Percentiles rank a stretch among this genome's conserved stretches.
phyloP scores from a whole-genome alignment of 2,797 vertebrate species.

The Argyrosomus regius region DNA sequence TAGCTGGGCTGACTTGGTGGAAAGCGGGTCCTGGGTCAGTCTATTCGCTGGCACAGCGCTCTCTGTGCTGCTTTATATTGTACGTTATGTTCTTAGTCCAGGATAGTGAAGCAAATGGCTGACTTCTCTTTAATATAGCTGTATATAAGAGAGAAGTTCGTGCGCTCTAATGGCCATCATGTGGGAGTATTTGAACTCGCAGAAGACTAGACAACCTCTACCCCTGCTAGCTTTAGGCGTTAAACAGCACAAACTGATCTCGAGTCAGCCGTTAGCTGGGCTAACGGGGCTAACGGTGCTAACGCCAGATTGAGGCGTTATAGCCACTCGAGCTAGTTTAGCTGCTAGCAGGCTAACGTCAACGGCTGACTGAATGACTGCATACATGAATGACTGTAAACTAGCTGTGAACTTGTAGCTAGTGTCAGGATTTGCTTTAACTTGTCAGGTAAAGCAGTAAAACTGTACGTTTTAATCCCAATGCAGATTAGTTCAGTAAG shows the following conservation, averaged over 20 bases:
- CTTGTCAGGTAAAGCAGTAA: neutral
- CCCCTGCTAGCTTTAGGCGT: constrained; percentile 41
- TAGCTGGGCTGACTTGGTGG: constrained; percentile 49
- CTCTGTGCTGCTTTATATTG: neutral
- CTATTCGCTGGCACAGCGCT: constrained; percentile 55
- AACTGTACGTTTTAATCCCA: fast-evolving
- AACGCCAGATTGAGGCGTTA: constrained; percentile 1
- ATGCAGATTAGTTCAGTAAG: neutral
- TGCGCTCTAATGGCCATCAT: neutral
- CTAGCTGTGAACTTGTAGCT: neutral
- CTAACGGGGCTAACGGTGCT: constrained; percentile 2
- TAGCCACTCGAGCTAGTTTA: constrained; percentile 40
- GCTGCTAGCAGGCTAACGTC: constrained; percentile 55
- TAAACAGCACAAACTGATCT: constrained; percentile 33
- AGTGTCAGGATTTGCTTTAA: neutral
- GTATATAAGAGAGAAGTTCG: neutral
- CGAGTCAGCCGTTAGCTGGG: constrained; percentile 25
- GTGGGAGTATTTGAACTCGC: constrained; percentile 33
- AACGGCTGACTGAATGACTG: neutral
- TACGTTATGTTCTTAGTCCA: fast-evolving
- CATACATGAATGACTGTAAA: constrained; percentile 3
- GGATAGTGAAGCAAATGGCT: fast-evolving
- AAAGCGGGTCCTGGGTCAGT: constrained; percentile 51
- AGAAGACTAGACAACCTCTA: constrained; percentile 8
- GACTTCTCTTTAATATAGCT: neutral